Base-by-base conservation (phyloP, 2,113 vertebrate genomes). In the Odobenus rosmarus region DNA sequence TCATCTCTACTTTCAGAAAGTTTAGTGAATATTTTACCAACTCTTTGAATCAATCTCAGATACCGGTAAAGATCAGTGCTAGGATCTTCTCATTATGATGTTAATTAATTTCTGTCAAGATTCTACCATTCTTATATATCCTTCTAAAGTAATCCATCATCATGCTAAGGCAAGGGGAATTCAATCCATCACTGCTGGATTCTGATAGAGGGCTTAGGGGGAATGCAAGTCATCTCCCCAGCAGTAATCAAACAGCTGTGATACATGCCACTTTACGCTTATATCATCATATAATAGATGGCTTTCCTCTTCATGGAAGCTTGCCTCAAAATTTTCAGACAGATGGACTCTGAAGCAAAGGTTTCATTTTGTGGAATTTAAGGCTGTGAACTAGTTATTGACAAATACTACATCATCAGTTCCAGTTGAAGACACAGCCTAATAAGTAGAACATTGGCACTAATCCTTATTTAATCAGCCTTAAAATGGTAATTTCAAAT, bases 381-480 rank as follows among this genome's bases (percentile, higher is more conserved):
- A 98, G 97, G 98, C 98, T 98, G 93, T 98, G 98, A 99, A 98
- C 98, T 99, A 98, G 98, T 99, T 99, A 99, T 99, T 99, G 99
- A 99, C 98, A 98, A 99, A 99, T 99, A 99, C 98, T 98, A 96
- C 97, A 99, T 99, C 98, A 99, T 99, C 98, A 99, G 99, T 99
- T 99, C 98, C 98, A 99, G 98, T 90, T 98, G 99, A 99, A 98
- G 98, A 98, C 98, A 98, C 99, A 98, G 98, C 98, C 98, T 99
- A 99, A 99, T 99, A 99, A 99, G 98, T 99, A 98, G 98, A 99
- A 99, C 99, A 98, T 99, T 99, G 98, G 98, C 98, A 98, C 99
- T 99, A 99, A 99, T 99, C 98, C 98, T 98, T 98, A 99, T 99
- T 99, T 99, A 99, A 99, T 99, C 99, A 99, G 98, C 98, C 98